These are phyloP conservation scores for Narcine bancroftii DNA, from an alignment of 2,113 vertebrate species.

Conservation along the genomic window DNA sequence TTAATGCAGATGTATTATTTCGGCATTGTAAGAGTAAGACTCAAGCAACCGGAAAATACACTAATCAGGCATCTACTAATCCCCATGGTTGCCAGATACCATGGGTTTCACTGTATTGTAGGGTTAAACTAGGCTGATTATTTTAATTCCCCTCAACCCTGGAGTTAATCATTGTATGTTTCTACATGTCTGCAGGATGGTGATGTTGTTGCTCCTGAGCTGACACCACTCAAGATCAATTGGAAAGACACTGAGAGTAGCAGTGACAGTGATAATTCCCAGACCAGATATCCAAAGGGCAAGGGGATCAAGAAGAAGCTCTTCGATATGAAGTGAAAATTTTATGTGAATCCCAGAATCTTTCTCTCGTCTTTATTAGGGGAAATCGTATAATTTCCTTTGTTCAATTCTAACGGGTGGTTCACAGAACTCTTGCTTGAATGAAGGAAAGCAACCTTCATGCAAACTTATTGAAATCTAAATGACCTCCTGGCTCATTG, in stretches of 20 bases:
- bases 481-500: neutral
- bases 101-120: too few relatives aligned
- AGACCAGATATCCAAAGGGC: neutral
- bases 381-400: neutral
- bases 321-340: neutral
- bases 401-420: too few relatives aligned
- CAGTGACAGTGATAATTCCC: slow-evolving; percentile 29
- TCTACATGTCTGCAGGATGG: slow-evolving; percentile 60
- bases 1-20: too few relatives aligned
- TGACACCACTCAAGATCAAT: slow-evolving; percentile 69
- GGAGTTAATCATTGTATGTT: neutral
- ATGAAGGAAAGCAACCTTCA: neutral
- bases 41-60: too few relatives aligned
- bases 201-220: slow-evolving; percentile 74
- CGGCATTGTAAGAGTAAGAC: too few relatives aligned
- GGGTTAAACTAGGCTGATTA: neutral
- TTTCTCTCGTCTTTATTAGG: neutral
- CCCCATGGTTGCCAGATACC: too few relatives aligned
- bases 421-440: neutral
- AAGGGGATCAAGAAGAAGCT: neutral
- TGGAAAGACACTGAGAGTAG: slow-evolving; percentile 53
- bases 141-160: neutral
- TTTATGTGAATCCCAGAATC: too few relatives aligned
- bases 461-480: neutral
- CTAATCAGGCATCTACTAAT: too few relatives aligned